phyloP scores from a whole-genome alignment of 2,113 vertebrate genomes.

The Bos javanicus region DNA sequence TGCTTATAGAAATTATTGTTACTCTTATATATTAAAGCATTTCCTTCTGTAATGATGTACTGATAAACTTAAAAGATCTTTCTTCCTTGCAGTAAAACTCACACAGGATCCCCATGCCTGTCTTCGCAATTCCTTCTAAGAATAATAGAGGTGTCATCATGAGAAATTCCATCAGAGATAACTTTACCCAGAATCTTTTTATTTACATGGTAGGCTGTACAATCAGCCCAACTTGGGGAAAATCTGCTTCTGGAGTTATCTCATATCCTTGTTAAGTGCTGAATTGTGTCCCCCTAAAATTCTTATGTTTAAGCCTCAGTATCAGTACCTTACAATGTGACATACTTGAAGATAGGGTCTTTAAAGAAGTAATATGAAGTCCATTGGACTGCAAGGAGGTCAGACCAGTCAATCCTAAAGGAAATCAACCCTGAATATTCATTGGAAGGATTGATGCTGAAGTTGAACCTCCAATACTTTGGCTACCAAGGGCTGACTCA shows the following conservation, averaged over 20 bases:
- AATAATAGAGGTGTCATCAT: neutral
- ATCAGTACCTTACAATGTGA: neutral
- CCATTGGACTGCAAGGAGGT: neutral
- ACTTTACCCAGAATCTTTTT: neutral
- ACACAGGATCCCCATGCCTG: neutral
- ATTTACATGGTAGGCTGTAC: accelerated
- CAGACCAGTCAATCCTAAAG: neutral
- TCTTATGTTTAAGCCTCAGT: neutral
- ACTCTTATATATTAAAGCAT: neutral
- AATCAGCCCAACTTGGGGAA: neutral
- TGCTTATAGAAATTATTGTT: neutral
- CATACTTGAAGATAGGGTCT: neutral
- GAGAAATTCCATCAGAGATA: neutral
- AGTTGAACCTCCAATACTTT: neutral
- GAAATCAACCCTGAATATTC: neutral
- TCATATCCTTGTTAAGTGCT: neutral
- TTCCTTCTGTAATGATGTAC: neutral
- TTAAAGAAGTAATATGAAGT: neutral
- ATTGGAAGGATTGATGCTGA: neutral
- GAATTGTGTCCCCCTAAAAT: neutral
- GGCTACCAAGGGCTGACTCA: neutral
- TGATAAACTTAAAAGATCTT: neutral
- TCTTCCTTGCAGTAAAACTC: neutral
- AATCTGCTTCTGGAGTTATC: neutral
- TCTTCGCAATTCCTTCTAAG: neutral